These are phyloP conservation scores for Carterocephalus palaemon DNA, from an alignment of 2,888 invertebrate species.

Conservation along the genomic window DNA sequence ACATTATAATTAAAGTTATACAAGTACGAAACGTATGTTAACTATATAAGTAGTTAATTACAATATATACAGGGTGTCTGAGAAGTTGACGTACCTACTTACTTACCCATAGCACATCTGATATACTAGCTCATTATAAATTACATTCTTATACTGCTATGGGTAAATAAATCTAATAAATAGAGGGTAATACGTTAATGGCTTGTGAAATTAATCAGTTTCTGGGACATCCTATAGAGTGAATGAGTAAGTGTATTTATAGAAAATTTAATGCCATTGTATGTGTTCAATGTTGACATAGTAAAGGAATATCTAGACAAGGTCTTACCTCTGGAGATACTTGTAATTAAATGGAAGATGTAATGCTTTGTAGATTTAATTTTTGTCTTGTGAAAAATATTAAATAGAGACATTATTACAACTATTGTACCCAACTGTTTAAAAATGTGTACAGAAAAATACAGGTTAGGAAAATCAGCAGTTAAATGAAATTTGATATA, in stretches of 20 bases:
- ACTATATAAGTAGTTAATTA: constrained; percentile 4
- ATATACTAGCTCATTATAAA: too few species aligned
- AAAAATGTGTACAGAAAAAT: too few species aligned
- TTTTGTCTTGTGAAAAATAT: too few species aligned
- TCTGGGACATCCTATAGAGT: constrained; percentile 29
- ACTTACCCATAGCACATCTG: too few species aligned
- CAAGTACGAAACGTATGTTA: not conserved
- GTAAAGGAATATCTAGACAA: constrained; percentile 10
- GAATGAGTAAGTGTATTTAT: constrained; percentile 39
- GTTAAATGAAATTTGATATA: too few species aligned
- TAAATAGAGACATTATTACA: too few species aligned
- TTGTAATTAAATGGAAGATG: constrained; percentile 1
- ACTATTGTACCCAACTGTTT: too few species aligned
- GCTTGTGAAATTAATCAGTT: too few species aligned
- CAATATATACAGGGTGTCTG: not conserved
- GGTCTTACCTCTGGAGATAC: constrained; percentile 1
- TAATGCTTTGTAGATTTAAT: too few species aligned
- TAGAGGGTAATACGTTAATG: too few species aligned
- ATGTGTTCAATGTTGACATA: constrained; percentile 55
- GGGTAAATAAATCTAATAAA: too few species aligned
- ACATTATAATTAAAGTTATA: constrained; percentile 1
- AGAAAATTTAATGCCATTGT: constrained; percentile 55
- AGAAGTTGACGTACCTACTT: not conserved
- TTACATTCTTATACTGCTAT: not conserved
- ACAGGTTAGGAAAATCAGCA: too few species aligned